These are phyloP conservation scores for Eueremaeus valkanovi DNA, from an alignment of 2,888 invertebrate species.

Conservation along the genomic window DNA sequence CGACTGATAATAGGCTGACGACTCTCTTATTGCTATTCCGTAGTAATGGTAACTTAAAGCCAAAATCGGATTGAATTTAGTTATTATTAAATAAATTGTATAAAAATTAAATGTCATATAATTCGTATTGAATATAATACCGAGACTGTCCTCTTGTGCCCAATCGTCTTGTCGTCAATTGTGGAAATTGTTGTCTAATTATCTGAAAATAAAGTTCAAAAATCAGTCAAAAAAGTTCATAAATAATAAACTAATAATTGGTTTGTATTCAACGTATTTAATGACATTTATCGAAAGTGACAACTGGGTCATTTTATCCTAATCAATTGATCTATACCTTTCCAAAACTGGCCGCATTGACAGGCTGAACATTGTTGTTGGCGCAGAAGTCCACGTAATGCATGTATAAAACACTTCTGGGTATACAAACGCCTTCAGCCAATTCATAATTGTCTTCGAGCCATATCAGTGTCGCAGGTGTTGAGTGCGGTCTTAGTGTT, in stretches of 20 bases:
- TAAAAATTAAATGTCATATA: too few species aligned
- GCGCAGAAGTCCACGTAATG: constrained; percentile 57
- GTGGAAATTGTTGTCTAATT: constrained; percentile 57
- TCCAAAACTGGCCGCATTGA: constrained; percentile 58
- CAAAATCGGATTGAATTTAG: too few species aligned
- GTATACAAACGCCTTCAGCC: constrained; percentile 57
- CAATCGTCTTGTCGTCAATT: constrained; percentile 56
- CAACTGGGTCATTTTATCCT: too few species aligned
- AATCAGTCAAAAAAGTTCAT: too few species aligned
- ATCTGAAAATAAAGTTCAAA: too few species aligned
- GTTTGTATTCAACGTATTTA: too few species aligned
- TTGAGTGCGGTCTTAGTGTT: constrained; percentile 51
- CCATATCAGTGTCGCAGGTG: constrained; percentile 52
- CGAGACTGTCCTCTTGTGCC: constrained; percentile 58
- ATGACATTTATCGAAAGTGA: too few species aligned
- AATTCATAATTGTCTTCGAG: constrained; percentile 57
- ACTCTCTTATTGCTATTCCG: constrained; percentile 55
- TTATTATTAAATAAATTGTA: too few species aligned
- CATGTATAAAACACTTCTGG: constrained; percentile 55
- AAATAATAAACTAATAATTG: too few species aligned
- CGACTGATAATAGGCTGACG: constrained; percentile 54
- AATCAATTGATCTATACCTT: too few species aligned
- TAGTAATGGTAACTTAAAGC: constrained; percentile 56
- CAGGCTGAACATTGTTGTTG: constrained; percentile 55
- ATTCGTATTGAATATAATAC: too few species aligned